Evolutionary conservation across 2,797 vertebrate genomes (phyloP).

Genomic region (Ambastaia sidthimunki): DNA sequence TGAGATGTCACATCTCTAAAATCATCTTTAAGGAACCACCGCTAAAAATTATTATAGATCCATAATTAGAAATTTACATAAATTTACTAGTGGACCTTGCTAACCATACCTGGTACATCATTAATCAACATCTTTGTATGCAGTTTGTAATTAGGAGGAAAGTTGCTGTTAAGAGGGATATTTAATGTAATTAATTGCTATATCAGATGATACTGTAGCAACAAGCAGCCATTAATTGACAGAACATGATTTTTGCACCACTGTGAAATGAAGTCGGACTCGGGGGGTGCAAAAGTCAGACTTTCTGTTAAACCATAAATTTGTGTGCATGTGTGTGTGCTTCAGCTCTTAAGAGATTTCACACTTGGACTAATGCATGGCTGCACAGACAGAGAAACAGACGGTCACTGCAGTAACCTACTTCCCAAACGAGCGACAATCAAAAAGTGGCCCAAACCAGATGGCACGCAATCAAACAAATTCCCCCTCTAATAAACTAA

Average conservation of each 20-base stretch:
- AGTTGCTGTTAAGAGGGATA: no score
- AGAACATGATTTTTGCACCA: background rate
- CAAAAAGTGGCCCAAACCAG: conserved; percentile 67
- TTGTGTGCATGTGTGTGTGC: conserved; percentile 6
- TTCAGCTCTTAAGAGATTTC: conserved; percentile 58
- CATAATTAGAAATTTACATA: no score
- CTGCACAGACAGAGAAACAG: conserved; percentile 60
- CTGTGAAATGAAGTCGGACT: background rate
- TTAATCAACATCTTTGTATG: no score
- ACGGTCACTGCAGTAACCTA: conserved; percentile 67
- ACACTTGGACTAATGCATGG: conserved; percentile 68
- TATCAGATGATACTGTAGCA: no score
- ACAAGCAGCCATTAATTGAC: no score
- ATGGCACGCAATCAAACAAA: conserved; percentile 65
- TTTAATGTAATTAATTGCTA: no score
- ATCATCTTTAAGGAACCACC: no score
- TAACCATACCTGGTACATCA: no score
- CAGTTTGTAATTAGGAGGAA: no score
- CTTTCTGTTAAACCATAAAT: background rate
- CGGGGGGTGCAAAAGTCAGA: background rate
- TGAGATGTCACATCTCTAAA: no score
- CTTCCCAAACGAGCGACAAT: conserved; percentile 65
- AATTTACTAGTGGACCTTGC: no score
- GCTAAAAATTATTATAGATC: no score
- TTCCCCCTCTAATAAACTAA: conserved; percentile 36